These are phyloP conservation scores for Scaeva pyrastri DNA, from an alignment of 2,888 invertebrate species.

Conservation along the genomic window DNA sequence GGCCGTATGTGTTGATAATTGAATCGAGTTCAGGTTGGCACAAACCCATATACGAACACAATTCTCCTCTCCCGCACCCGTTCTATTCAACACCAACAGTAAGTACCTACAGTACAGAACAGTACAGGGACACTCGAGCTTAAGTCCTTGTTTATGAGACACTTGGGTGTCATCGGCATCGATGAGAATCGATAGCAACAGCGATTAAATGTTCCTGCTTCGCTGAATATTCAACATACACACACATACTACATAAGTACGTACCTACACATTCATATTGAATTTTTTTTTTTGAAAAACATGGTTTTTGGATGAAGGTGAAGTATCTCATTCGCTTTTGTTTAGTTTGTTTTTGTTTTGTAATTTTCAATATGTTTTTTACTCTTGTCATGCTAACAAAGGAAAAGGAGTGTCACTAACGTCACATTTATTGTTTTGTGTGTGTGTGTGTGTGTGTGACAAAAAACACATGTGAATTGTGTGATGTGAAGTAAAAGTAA, in stretches of 20 bases:
- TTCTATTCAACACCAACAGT: too few species aligned
- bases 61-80: too few species aligned
- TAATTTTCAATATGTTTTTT: slow-evolving; percentile 1
- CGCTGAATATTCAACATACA: slow-evolving; percentile 44
- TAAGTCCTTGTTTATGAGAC: slow-evolving; percentile 71
- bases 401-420: slow-evolving; percentile 39
- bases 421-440: too few species aligned
- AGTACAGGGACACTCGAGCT: slow-evolving; percentile 52
- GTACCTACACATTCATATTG: too few species aligned
- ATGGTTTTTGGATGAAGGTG: slow-evolving; percentile 4
- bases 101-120: neutral
- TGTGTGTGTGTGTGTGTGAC: too few species aligned
- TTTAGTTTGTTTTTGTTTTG: neutral
- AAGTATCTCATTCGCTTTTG: slow-evolving; percentile 13
- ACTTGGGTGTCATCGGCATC: slow-evolving; percentile 73
- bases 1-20: slow-evolving; percentile 70
- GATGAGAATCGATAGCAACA: slow-evolving; percentile 70
- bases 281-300: neutral
- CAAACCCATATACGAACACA: slow-evolving; percentile 22
- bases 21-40: slow-evolving; percentile 69
- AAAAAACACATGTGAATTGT: slow-evolving; percentile 35
- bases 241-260: too few species aligned
- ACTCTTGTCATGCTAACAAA: slow-evolving; percentile 28
- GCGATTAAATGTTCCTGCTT: slow-evolving; percentile 66
- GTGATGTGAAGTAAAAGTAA: slow-evolving; percentile 54